Percentiles rank a stretch among this genome's conserved stretches.
These are phyloP conservation scores for Zoroaster sp. DNA, from an alignment of 53 echinoderm and acorn worm species.

Conservation along the genomic window DNA sequence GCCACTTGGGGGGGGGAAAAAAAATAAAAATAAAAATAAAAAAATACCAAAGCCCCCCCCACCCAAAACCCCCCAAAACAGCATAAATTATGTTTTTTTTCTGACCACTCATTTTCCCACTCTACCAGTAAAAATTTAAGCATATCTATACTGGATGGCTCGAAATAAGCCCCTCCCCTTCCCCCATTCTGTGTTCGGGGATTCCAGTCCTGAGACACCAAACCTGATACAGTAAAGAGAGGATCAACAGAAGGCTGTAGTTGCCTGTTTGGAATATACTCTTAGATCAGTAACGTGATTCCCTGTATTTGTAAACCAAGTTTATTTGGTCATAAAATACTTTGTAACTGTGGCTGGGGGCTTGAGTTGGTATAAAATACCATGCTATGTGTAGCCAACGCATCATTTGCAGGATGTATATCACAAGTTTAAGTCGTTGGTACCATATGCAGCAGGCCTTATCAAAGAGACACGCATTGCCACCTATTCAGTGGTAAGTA, in stretches of 20 bases:
- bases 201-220: no score
- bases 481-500: conserved; percentile 20
- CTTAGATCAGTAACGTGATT: neutral
- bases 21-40: neutral
- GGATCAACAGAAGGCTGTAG: neutral
- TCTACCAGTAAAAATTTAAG: neutral
- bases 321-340: conserved; percentile 20
- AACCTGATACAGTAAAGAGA: neutral
- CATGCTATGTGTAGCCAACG: no score
- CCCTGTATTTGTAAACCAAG: neutral
- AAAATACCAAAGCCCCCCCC: neutral
- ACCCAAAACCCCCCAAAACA: neutral
- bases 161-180: neutral
- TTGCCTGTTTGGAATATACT: neutral
- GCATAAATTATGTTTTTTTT: no score
- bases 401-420: conserved; percentile 16
- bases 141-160: neutral
- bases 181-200: no score
- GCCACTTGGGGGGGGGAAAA: no score
- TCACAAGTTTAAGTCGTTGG: conserved; percentile 34
- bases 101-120: neutral
- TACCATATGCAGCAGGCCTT: neutral
- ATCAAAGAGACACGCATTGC: neutral
- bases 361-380: neutral
- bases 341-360: neutral